Conservation (phyloP, 2,888 invertebrate species). For the Brachyopa scutellaris region DNA sequence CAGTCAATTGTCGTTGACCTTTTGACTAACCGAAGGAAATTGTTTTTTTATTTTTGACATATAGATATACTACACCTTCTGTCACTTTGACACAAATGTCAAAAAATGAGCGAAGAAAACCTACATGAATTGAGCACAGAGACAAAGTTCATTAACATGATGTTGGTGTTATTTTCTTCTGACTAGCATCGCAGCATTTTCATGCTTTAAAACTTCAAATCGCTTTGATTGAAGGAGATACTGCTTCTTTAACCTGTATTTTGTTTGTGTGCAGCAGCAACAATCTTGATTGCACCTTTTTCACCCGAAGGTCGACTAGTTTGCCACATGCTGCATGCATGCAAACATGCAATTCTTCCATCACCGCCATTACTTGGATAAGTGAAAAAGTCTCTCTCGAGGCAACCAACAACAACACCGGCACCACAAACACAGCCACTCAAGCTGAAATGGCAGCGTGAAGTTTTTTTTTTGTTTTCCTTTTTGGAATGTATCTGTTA, state of each 20-base stretch:
- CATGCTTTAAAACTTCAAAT: conserved; percentile 40
- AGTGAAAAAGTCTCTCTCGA: conserved; percentile 36
- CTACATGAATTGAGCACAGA: conserved; percentile 20
- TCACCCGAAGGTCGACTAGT: conserved; percentile 68
- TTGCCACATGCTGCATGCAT: conserved; percentile 45
- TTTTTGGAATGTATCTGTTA: conserved; percentile 33
- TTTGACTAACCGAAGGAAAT: background rate
- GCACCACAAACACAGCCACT: conserved; percentile 53
- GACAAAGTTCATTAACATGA: conserved; percentile 59
- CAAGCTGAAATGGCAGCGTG: conserved; percentile 42
- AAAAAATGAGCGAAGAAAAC: conserved; percentile 11
- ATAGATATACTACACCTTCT: too few species aligned
- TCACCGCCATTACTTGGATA: conserved; percentile 6
- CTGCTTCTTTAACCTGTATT: conserved; percentile 34
- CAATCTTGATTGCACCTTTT: conserved; percentile 64
- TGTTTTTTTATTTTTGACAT: too few species aligned
- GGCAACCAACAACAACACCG: background rate
- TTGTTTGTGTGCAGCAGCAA: conserved; percentile 4
- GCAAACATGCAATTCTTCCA: conserved; percentile 37
- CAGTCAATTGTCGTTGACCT: conserved; percentile 38
- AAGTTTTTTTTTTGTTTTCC: conserved; percentile 6
- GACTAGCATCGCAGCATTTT: background rate
- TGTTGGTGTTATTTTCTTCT: background rate
- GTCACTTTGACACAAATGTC: conserved; percentile 23
- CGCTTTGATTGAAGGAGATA: conserved; percentile 35